Base-by-base conservation (phyloP, 2,797 vertebrate species). In the Prunella strophiata region DNA sequence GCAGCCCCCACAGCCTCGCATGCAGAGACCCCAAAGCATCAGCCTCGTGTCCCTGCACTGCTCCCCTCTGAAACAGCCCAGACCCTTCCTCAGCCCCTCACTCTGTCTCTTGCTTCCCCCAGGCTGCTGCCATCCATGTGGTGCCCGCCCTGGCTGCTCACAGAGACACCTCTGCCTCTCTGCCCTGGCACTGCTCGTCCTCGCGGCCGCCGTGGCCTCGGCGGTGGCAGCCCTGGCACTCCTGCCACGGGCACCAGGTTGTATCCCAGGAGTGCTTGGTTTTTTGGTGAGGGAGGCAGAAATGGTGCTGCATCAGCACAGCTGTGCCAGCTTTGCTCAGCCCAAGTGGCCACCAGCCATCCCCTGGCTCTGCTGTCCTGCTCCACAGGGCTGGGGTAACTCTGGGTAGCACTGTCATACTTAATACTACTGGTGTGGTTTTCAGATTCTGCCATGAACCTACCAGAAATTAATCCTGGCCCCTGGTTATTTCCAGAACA, bases 161-260 rank as follows among this genome's bases (percentile, higher is more conserved):
- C 26, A 42, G 45, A 96, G 58, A 11, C 57, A 57, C 0, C 14
- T 90, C 91, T 98, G 97, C 79, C 54, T 98, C 71, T 95, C 91
- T 1, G 83, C 47, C 7, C 3, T 47, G 11, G 62, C 84, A 3
- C 77, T 98, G 76, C 48, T 98, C 4, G 0, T 97, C 58, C 75
- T 98, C 13, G 11, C 34, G 0, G 40, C 93, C 1, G 19, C 88
- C 2, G 25, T 97, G 16, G 26, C 67, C 23, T 74, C 89, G 45
- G 89, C 52, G 0, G 12, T 86, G 62, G 57, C 83, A 0, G 38
- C 29, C 20, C 59, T 98, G n/a, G 98, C 97, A 65, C 93, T 95
- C 61, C 97, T 96, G 47, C 50, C 63, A 27, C 66, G 1, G 4
- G 62, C 34, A 0, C 97, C 98, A 97, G 98, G 98, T 98, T 71